phyloP scores from a whole-genome alignment of 2,797 vertebrate species.

The Sebastes wilsoni region DNA sequence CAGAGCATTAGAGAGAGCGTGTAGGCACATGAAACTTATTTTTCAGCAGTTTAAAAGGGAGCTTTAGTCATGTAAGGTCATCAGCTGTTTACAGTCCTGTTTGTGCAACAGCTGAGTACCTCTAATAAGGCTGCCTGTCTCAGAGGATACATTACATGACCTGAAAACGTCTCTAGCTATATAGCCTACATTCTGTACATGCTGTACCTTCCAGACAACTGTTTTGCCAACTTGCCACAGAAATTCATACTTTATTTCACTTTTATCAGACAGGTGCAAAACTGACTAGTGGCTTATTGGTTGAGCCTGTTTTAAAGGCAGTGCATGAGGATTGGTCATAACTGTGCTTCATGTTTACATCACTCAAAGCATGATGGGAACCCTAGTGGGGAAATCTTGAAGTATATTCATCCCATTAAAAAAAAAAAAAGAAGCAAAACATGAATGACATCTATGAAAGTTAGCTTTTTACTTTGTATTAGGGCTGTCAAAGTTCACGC shows the following conservation, averaged over 20 bases:
- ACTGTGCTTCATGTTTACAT: neutral
- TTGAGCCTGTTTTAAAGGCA: neutral
- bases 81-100: neutral
- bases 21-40: neutral
- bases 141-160: neutral
- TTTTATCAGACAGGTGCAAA: neutral
- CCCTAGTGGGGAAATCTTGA: neutral
- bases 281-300: neutral
- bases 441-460: neutral
- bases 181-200: neutral
- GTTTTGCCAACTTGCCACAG: neutral
- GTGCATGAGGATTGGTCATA: neutral
- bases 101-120: neutral
- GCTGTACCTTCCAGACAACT: accelerated
- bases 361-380: neutral
- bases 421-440: neutral
- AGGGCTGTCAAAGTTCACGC: accelerated
- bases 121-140: neutral
- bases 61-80: neutral
- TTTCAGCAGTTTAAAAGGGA: neutral
- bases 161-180: neutral
- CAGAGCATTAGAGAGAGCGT: neutral
- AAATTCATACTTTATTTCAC: neutral
- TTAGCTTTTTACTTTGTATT: neutral
- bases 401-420: neutral